Evolutionary conservation across 1,140 invertebrate species (phyloP).

Genomic region (Delia radicum): DNA sequence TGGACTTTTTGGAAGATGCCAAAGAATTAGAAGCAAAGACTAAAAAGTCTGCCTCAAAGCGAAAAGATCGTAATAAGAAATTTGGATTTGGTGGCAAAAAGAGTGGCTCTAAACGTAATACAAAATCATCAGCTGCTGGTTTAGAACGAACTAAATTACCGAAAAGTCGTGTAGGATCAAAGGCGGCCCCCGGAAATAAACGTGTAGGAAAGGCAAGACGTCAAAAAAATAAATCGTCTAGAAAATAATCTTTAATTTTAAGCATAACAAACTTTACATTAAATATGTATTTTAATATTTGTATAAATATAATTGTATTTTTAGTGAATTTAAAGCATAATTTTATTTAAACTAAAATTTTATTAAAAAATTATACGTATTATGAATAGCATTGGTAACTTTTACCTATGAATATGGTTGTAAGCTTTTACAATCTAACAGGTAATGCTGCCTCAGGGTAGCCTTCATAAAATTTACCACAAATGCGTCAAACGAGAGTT

Average conservation of each 20-base stretch:
- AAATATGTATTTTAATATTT: too few species aligned
- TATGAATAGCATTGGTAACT: too few species aligned
- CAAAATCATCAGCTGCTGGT: conserved; percentile 75
- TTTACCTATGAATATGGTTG: too few species aligned
- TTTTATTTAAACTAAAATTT: background rate
- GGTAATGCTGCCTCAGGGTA: too few species aligned
- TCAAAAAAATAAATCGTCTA: conserved; percentile 61
- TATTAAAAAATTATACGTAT: too few species aligned
- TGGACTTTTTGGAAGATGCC: conserved; percentile 80
- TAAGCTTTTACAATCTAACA: too few species aligned
- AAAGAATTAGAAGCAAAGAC: conserved; percentile 57
- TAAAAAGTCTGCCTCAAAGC: conserved; percentile 62
- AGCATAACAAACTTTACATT: background rate
- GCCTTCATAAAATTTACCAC: too few species aligned
- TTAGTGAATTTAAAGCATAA: background rate
- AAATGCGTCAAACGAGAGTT: too few species aligned
- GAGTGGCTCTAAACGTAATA: conserved; percentile 85
- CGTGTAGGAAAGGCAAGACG: conserved; percentile 66
- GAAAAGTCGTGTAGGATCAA: conserved; percentile 58
- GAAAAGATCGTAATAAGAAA: conserved; percentile 77
- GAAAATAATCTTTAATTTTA: conserved; percentile 20
- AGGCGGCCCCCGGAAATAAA: conserved; percentile 47
- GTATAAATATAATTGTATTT: too few species aligned
- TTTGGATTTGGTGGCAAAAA: conserved; percentile 97
- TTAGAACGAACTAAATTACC: conserved; percentile 85